Evolutionary conservation across 2,888 invertebrate genomes (phyloP).

Genomic region (Dinocampus coccinellae): DNA sequence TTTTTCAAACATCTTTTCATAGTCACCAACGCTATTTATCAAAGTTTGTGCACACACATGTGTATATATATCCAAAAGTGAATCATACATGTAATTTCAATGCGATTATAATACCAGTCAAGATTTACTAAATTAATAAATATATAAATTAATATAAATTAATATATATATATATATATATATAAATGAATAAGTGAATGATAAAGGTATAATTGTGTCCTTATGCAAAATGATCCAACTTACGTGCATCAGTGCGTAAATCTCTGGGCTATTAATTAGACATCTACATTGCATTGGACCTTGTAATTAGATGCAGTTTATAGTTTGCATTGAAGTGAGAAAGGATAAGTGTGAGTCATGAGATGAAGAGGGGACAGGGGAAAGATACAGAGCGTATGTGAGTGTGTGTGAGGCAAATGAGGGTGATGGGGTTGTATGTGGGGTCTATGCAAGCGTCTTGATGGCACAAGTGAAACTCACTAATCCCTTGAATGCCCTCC

Average conservation of each 20-base stretch:
- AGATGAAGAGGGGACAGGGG: too few relatives aligned
- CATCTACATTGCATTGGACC: conserved; percentile 64
- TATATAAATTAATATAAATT: too few relatives aligned
- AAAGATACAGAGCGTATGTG: too few relatives aligned
- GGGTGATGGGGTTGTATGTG: conserved; percentile 15
- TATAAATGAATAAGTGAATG: conserved; percentile 5
- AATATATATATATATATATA: conserved; percentile 6
- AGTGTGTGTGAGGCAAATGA: conserved; percentile 27
- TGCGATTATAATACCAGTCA: too few relatives aligned
- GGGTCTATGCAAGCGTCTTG: conserved; percentile 52
- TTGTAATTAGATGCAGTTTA: conserved; percentile 69
- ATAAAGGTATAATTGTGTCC: conserved; percentile 43
- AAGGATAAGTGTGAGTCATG: too few relatives aligned
- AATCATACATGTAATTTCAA: too few relatives aligned
- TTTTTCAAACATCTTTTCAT: too few relatives aligned
- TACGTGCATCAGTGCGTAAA: conserved; percentile 65
- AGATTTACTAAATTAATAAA: too few relatives aligned
- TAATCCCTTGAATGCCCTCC: conserved; percentile 56
- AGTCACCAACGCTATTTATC: conserved; percentile 22
- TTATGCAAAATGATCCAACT: conserved; percentile 62
- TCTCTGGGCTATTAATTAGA: conserved; percentile 66
- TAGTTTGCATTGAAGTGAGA: conserved; percentile 57
- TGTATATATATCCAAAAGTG: too few relatives aligned
- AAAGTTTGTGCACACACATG: background rate
- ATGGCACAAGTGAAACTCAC: conserved; percentile 58